Conservation (phyloP, 2,113 vertebrate genomes). For the Eulemur macaco region DNA sequence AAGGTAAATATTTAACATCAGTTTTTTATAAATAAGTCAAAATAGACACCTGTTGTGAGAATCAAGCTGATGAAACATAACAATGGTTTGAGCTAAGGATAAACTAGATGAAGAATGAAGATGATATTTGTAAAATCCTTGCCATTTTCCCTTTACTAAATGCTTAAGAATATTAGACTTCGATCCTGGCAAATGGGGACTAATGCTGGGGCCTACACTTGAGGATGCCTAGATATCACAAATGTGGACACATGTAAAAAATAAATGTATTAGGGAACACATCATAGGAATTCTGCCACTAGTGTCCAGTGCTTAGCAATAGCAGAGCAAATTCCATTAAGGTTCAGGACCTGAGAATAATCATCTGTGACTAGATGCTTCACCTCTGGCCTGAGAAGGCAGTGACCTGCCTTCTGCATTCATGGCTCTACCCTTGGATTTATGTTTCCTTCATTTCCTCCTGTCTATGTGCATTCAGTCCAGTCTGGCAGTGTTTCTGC, state of each 20-base stretch:
- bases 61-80: neutral
- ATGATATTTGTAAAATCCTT: neutral
- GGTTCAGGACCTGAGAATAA: neutral
- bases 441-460: neutral
- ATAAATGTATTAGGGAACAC: neutral
- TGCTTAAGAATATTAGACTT: neutral
- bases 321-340: neutral
- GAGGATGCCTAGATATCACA: neutral
- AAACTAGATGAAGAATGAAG: neutral
- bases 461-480: neutral
- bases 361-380: neutral
- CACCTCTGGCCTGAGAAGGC: neutral
- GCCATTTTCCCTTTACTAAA: neutral
- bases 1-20: neutral
- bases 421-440: neutral
- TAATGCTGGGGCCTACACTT: neutral
- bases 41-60: neutral
- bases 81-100: slow-evolving; percentile 13
- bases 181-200: neutral
- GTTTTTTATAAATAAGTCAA: slow-evolving; percentile 43
- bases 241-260: neutral
- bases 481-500: neutral
- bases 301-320: neutral
- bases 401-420: neutral
- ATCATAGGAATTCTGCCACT: neutral